Conservation (phyloP, 2,888 invertebrate species). For the Tubulanus polymorphus region DNA sequence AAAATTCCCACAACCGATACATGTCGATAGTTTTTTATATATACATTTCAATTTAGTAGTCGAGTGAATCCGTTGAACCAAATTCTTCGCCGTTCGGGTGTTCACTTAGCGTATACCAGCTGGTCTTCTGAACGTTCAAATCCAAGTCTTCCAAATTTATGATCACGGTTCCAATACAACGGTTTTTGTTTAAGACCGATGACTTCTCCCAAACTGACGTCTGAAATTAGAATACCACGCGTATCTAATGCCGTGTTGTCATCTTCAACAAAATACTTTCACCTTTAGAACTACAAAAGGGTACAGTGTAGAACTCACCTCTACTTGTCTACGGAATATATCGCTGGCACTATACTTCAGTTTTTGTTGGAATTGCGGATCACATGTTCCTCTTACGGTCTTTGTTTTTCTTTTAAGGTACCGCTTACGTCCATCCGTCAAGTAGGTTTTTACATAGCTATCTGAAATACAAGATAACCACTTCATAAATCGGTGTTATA, state of each 20-base stretch:
- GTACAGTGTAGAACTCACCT: conserved; percentile 57
- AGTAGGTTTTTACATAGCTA: conserved; percentile 90
- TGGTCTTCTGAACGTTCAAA: conserved; percentile 74
- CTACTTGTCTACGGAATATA: conserved; percentile 64
- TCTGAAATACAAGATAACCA: conserved; percentile 60
- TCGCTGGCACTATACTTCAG: conserved; percentile 69
- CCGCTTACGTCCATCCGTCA: conserved; percentile 83
- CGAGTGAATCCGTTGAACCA: too few species aligned
- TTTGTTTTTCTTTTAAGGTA: conserved; percentile 88
- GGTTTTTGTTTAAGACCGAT: conserved; percentile 63
- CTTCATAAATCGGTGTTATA: too few species aligned
- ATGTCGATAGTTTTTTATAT: too few species aligned
- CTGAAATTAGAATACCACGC: too few species aligned
- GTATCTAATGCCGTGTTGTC: too few species aligned
- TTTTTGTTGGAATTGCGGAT: conserved; percentile 83
- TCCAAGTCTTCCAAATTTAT: conserved; percentile 77
- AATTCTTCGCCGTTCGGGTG: too few species aligned
- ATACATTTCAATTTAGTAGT: too few species aligned
- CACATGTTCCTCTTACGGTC: conserved; percentile 73
- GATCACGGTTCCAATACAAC: conserved; percentile 76
- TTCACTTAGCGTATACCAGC: conserved; percentile 87
- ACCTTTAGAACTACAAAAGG: too few species aligned
- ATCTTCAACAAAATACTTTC: too few species aligned
- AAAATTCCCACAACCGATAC: too few species aligned
- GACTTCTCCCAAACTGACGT: conserved; percentile 89